phyloP scores from a whole-genome alignment of 2,797 vertebrate genomes.

The Paramormyrops hopkinsi region DNA sequence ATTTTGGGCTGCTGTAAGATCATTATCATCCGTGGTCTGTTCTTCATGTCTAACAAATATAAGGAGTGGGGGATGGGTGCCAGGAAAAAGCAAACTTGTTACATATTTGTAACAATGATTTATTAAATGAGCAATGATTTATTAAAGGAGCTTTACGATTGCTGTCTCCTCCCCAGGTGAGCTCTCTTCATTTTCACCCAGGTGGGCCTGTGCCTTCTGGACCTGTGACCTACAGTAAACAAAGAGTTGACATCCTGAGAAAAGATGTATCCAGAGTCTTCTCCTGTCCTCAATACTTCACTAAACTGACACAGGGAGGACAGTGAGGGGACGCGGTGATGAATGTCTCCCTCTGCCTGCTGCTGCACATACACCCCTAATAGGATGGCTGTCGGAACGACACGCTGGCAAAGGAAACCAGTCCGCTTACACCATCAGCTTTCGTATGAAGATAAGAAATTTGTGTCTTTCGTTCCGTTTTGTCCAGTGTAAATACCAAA shows the following conservation, averaged over 20 bases:
- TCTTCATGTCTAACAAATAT: background rate
- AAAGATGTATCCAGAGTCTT: background rate
- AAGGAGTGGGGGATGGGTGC: background rate
- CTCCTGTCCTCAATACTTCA: constrained; percentile 16
- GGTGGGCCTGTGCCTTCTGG: background rate
- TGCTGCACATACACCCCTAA: background rate
- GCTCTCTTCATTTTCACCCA: background rate
- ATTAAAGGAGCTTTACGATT: background rate
- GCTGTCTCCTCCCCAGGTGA: background rate
- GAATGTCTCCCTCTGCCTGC: background rate
- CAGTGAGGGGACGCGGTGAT: background rate
- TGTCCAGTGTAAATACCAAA: background rate
- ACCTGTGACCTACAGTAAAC: background rate
- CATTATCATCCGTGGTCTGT: background rate
- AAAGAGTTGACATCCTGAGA: background rate
- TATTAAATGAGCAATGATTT: background rate
- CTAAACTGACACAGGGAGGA: background rate
- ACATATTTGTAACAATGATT: background rate
- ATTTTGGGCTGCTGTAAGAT: background rate
- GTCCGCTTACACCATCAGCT: background rate
- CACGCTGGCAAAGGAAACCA: background rate
- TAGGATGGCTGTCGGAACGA: background rate
- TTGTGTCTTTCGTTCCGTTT: background rate
- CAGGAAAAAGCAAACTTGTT: background rate
- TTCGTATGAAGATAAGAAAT: background rate